phyloP scores from a whole-genome alignment of 1,140 invertebrate species.

The Zaprionus nigranus region DNA sequence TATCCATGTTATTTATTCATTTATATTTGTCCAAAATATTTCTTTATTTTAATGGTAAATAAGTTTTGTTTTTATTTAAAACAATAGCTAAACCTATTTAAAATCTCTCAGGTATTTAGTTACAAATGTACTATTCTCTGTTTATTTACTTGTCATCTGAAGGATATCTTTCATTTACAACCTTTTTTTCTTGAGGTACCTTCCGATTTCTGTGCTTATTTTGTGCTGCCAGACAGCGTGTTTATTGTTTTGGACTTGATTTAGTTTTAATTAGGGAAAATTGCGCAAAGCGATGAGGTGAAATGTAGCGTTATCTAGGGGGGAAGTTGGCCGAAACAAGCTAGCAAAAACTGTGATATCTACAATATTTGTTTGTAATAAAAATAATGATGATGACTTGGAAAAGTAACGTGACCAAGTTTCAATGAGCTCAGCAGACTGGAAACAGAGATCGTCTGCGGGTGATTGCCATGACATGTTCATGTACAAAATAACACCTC shows the following conservation, averaged over 20 bases:
- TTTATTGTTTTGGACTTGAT: constrained; percentile 66
- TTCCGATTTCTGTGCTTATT: neutral
- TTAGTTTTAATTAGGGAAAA: constrained; percentile 64
- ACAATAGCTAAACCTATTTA: no score
- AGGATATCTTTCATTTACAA: neutral
- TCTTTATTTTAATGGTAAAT: no score
- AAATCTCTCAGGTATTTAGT: no score
- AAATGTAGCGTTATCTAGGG: constrained; percentile 63
- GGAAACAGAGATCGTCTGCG: neutral
- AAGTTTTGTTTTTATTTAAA: no score
- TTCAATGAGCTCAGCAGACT: neutral
- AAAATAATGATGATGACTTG: constrained; percentile 4
- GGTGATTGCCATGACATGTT: neutral
- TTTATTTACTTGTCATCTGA: neutral
- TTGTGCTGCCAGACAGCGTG: constrained; percentile 48
- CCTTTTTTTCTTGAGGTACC: neutral
- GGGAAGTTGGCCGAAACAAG: constrained; percentile 18
- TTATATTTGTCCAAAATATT: no score
- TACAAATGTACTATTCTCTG: no score
- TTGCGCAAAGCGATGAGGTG: constrained; percentile 44
- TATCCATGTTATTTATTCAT: no score
- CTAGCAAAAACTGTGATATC: neutral
- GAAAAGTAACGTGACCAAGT: neutral
- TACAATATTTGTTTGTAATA: neutral
- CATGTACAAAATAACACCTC: neutral